Percentiles rank a stretch among this genome's conserved stretches.
These are phyloP conservation scores for Nannospalax galili DNA, from an alignment of 2,113 vertebrate genomes.

Conservation along the genomic window DNA sequence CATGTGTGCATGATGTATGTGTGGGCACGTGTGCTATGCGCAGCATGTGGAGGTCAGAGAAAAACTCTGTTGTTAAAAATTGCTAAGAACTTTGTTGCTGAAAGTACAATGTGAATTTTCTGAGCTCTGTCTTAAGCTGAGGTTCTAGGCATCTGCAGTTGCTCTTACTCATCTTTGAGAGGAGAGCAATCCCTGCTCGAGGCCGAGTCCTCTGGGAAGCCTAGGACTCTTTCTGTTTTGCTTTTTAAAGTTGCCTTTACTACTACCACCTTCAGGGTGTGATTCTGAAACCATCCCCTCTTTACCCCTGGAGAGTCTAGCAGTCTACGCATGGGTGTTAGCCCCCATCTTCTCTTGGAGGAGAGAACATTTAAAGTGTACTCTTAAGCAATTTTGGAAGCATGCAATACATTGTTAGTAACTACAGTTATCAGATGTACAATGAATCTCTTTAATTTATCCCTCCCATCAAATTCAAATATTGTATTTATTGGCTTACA, in stretches of 20 bases:
- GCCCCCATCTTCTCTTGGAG: not conserved
- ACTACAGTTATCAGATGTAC: not conserved
- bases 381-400: not conserved
- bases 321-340: not conserved
- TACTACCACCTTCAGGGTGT: not conserved
- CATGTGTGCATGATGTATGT: not conserved
- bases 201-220: not conserved
- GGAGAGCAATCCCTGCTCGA: not conserved
- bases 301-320: not conserved
- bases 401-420: not conserved
- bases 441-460: not conserved
- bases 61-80: not conserved
- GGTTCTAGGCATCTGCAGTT: not conserved
- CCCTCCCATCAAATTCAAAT: not conserved
- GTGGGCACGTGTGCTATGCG: too few relatives aligned
- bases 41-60: not conserved
- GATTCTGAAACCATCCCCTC: not conserved
- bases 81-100: not conserved
- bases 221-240: not conserved
- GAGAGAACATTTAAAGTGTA: not conserved
- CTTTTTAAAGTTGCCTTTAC: not conserved
- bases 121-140: not conserved
- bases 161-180: not conserved
- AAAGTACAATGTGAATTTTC: not conserved
- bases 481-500: not conserved